A percentile compares a stretch with the other conserved stretches of the same genome.
Conservation (phyloP, 2,888 invertebrate genomes). For the Leucoma salicis region DNA sequence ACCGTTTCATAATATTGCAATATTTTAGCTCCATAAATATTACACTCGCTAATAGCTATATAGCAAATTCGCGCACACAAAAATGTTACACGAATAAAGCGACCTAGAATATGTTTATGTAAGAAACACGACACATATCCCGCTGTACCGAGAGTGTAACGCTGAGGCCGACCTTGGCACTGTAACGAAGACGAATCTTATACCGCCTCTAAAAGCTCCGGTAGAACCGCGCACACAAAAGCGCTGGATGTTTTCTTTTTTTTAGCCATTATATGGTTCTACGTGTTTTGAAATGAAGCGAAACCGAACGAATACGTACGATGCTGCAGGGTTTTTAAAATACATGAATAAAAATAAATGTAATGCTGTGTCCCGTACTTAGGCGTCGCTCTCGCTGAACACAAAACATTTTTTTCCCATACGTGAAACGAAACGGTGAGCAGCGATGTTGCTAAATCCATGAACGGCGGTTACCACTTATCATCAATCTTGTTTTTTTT, state of each 20-base stretch:
- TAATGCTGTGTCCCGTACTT: no score
- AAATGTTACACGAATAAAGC: background rate
- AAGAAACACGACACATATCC: background rate
- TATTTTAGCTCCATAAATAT: no score
- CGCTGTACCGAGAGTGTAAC: background rate
- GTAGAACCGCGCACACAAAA: background rate
- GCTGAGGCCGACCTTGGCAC: background rate
- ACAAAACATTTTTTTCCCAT: no score
- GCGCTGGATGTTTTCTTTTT: background rate
- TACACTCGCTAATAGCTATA: no score
- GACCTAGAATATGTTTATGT: background rate
- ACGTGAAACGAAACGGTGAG: no score
- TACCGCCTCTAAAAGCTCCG: constrained; percentile 12
- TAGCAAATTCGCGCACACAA: background rate
- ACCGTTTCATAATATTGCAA: no score
- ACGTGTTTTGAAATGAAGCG: background rate
- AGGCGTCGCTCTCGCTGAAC: no score
- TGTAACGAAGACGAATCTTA: constrained; percentile 7
- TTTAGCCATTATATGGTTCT: background rate
- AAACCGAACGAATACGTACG: background rate
- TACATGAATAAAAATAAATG: no score
- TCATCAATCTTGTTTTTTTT: no score
- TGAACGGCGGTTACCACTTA: no score
- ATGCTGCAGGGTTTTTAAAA: no score
- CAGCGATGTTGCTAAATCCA: no score